phyloP scores from a whole-genome alignment of 2,113 vertebrate species.

The Phalacrocorax carbo region DNA sequence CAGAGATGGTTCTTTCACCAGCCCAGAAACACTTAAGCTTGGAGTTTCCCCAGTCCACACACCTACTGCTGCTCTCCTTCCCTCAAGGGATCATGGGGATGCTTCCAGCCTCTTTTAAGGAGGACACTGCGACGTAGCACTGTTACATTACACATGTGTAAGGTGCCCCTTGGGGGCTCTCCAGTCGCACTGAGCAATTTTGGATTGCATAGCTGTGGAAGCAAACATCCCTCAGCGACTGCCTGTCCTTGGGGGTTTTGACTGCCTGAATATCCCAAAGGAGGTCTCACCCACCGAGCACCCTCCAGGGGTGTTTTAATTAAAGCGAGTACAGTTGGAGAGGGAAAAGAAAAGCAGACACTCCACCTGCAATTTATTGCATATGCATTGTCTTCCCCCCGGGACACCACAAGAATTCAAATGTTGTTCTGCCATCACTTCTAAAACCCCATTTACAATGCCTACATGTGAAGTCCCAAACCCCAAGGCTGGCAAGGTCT shows the following conservation, averaged over 20 bases:
- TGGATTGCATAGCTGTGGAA: neutral
- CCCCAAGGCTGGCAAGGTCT: neutral
- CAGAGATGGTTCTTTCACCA: neutral
- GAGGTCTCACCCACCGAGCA: neutral
- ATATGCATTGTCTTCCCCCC: neutral
- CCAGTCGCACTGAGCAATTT: neutral
- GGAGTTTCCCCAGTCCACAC: neutral
- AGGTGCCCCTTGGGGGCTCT: neutral
- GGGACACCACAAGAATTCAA: neutral
- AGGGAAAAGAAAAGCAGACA: neutral
- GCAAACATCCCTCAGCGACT: neutral
- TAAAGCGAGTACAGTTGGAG: neutral
- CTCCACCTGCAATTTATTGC: neutral
- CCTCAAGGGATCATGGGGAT: fast-evolving
- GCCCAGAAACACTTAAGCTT: neutral
- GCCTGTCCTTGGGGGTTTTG: constrained; percentile 6
- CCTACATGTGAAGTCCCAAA: neutral
- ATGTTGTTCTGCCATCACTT: neutral
- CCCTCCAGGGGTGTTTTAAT: constrained; percentile 38
- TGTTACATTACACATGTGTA: neutral
- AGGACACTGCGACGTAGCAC: fast-evolving
- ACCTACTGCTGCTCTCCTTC: neutral
- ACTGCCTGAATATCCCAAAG: constrained; percentile 9
- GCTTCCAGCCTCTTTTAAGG: neutral
- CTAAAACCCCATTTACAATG: neutral